Evolutionary conservation across 2,113 vertebrate genomes (phyloP).

Genomic region (Ptyas mucosa): DNA sequence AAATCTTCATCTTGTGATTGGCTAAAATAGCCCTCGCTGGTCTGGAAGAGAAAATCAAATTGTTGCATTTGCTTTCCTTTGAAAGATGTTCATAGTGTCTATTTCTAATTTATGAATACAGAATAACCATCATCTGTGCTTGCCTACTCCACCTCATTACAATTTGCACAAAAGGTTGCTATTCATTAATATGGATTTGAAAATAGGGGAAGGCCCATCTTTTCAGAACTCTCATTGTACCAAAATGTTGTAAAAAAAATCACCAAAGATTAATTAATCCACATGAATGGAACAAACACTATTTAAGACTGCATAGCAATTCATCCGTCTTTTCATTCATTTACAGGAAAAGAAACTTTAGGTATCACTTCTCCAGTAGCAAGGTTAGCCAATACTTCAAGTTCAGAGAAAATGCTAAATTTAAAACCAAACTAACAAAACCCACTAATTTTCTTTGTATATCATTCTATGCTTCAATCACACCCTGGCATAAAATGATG

Average conservation of each 20-base stretch:
- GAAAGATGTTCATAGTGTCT: background rate
- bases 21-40: constrained; percentile 95
- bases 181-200: no score
- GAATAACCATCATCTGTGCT: background rate
- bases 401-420: background rate
- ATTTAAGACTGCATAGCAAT: background rate
- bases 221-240: background rate
- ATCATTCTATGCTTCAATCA: background rate
- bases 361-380: background rate
- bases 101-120: background rate
- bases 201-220: no score
- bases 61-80: background rate
- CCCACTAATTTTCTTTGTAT: background rate
- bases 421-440: background rate
- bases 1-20: constrained; percentile 95
- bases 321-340: background rate
- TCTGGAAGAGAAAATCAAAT: constrained; percentile 64
- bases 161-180: background rate
- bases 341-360: background rate
- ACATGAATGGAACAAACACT: background rate
- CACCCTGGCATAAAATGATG: background rate
- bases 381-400: background rate
- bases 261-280: background rate
- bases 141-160: background rate
- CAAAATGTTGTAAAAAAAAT: background rate